Conservation (phyloP, 2,113 vertebrate species). For the Seriola aureovittata region DNA sequence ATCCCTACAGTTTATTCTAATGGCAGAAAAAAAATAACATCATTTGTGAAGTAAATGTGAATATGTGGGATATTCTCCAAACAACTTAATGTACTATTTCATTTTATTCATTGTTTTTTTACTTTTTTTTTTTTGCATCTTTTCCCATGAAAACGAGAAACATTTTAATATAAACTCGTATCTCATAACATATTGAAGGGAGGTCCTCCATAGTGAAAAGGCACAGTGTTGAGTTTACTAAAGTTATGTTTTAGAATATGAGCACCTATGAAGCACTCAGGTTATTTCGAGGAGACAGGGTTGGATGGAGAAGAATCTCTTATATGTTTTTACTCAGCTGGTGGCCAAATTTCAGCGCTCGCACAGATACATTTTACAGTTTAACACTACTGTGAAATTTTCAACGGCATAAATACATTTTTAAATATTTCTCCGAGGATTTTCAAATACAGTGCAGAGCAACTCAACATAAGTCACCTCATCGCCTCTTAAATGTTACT, state of each 20-base stretch:
- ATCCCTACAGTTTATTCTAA: not conserved
- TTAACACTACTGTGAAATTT: not conserved
- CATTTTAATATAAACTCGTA: not conserved
- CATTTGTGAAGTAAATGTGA: not conserved
- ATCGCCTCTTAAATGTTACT: not conserved
- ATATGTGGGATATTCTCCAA: not conserved
- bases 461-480: not conserved
- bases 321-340: not conserved
- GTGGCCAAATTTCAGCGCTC: not conserved
- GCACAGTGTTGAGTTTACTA: not conserved
- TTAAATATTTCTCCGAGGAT: not conserved
- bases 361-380: not conserved
- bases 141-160: not conserved
- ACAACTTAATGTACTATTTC: not conserved
- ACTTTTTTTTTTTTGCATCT: not conserved
- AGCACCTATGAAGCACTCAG: constrained; percentile 13
- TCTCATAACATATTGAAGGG: not conserved
- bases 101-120: not conserved
- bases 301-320: not conserved
- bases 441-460: constrained; percentile 7
- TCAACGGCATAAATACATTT: not conserved
- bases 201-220: not conserved
- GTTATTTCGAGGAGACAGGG: not conserved
- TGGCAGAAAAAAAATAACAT: constrained; percentile 4
- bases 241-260: not conserved